Evolutionary conservation across 2,888 invertebrate genomes (phyloP).

Genomic region (Dermolepida albohirtum): DNA sequence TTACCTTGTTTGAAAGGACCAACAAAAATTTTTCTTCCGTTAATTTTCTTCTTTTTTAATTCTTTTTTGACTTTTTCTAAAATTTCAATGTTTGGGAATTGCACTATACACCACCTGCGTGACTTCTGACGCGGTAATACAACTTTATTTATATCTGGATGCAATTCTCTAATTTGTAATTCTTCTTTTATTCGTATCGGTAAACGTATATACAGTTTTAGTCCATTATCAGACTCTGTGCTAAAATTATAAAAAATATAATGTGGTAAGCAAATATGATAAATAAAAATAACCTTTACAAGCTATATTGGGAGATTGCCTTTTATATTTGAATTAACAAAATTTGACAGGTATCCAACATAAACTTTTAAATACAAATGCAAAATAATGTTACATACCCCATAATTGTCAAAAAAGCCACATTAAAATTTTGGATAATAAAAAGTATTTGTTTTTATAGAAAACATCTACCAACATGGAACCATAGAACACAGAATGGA

Average conservation of each 20-base stretch:
- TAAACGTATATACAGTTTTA: constrained; percentile 57
- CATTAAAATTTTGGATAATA: constrained; percentile 19
- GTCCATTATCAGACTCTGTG: constrained; percentile 44
- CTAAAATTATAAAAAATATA: constrained; percentile 15
- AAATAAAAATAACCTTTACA: constrained; percentile 17
- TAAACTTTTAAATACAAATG: background rate
- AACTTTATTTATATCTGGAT: constrained; percentile 57
- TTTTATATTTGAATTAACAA: background rate
- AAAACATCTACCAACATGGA: background rate
- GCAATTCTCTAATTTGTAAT: constrained; percentile 56
- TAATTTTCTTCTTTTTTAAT: constrained; percentile 31
- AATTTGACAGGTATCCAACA: background rate
- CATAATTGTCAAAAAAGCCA: constrained; percentile 32
- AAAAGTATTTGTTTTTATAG: constrained; percentile 21
- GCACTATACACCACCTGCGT: constrained; percentile 41
- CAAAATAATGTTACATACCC: constrained; percentile 17
- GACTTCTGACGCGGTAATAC: constrained; percentile 55
- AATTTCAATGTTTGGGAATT: constrained; percentile 27
- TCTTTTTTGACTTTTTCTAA: constrained; percentile 16
- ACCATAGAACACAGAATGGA: too few species aligned
- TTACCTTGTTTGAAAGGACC: constrained; percentile 26
- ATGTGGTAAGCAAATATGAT: too few species aligned
- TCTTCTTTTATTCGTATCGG: constrained; percentile 57
- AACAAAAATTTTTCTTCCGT: constrained; percentile 41
- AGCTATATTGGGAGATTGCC: constrained; percentile 3